phyloP scores from a whole-genome alignment of 2,113 vertebrate species.

The Grammomys dolichurus region DNA sequence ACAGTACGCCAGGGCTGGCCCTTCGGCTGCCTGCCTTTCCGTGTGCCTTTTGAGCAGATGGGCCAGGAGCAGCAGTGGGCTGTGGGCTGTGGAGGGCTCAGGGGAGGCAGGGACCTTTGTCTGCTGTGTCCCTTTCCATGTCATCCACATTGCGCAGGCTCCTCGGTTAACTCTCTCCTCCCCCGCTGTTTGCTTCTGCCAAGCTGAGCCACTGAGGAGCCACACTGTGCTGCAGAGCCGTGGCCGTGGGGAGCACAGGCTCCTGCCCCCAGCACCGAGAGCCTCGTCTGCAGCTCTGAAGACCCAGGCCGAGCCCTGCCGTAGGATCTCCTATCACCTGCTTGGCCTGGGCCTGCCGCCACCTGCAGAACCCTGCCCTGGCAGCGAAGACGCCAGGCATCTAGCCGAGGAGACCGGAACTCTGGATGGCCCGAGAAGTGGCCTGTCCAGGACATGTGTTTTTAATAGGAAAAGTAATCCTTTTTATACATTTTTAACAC shows the following conservation, averaged over 20 bases:
- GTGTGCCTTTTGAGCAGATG: constrained; percentile 48
- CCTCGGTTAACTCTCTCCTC: constrained; percentile 84
- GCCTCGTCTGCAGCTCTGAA: constrained; percentile 78
- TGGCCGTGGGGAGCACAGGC: constrained; percentile 84
- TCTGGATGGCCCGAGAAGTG: constrained; percentile 69
- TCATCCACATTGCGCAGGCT: not conserved
- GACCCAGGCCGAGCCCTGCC: constrained; percentile 79
- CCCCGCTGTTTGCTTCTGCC: constrained; percentile 89
- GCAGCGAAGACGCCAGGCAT: constrained; percentile 65
- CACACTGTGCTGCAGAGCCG: constrained; percentile 83
- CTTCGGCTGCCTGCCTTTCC: not conserved
- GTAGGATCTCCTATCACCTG: constrained; percentile 70
- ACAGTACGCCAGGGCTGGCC: not conserved
- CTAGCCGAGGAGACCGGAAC: constrained; percentile 73
- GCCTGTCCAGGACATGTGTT: constrained; percentile 75
- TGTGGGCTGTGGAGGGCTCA: not conserved
- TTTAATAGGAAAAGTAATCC: constrained; percentile 35
- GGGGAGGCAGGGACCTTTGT: constrained; percentile 54
- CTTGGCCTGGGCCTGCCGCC: constrained; percentile 79
- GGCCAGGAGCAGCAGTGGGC: not conserved
- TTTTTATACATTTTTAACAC: constrained; percentile 73
- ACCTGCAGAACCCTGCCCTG: not conserved
- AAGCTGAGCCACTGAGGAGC: constrained; percentile 90
- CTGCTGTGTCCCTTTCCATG: constrained; percentile 28
- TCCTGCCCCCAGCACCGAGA: not conserved